Evolutionary conservation across 2,113 vertebrate species (phyloP).

Genomic region (Amblyornis subalaris): DNA sequence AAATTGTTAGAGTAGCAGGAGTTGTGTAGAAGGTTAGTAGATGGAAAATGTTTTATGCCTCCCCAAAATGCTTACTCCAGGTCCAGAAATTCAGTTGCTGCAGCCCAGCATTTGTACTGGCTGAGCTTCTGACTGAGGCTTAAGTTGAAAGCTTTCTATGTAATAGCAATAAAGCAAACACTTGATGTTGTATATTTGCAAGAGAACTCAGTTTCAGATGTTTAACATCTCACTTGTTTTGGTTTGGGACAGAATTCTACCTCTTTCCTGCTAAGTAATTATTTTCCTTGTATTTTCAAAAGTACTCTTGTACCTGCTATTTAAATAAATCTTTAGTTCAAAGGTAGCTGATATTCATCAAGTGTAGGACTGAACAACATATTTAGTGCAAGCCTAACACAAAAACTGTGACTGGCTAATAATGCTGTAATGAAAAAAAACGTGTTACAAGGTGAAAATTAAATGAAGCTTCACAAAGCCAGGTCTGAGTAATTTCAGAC

Average conservation of each 20-base stretch:
- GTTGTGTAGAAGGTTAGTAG: not conserved
- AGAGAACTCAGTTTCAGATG: not conserved
- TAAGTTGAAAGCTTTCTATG: not conserved
- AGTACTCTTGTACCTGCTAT: not conserved
- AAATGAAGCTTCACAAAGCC: not conserved
- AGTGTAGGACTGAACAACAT: not conserved
- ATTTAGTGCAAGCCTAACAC: not conserved
- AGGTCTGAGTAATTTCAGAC: not conserved
- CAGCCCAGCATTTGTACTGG: not conserved
- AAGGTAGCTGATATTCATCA: not conserved
- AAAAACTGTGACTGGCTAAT: not conserved
- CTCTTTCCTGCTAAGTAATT: not conserved
- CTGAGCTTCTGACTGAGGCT: not conserved
- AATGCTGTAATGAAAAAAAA: not conserved
- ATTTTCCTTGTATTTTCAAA: not conserved
- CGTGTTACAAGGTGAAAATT: not conserved
- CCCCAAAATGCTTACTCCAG: not conserved
- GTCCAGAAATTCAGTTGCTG: not conserved
- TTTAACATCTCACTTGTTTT: not conserved
- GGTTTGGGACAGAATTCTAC: not conserved
- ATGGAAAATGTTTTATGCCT: constrained; percentile 21
- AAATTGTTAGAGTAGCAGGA: not conserved
- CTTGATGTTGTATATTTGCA: not conserved
- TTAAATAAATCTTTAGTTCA: not conserved
- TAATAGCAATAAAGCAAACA: not conserved